Base-by-base conservation (phyloP, 2,888 invertebrate species). In the Nymphalis polychloros region DNA sequence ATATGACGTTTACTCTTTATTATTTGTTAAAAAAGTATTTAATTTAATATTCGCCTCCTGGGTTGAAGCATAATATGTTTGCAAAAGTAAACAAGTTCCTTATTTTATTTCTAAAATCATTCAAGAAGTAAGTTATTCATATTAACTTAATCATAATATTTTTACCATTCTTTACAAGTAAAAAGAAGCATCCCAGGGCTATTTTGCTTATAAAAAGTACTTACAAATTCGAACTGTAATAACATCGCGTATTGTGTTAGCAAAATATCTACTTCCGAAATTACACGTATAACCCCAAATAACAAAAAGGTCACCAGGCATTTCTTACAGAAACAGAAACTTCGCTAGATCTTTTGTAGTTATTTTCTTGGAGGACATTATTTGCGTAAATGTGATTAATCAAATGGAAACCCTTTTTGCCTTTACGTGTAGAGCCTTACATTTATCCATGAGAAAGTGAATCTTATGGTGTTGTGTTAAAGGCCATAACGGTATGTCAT, bases 381-480 rank as follows among this genome's bases (percentile, higher is more conserved):
- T 80, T 76, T 81, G 74, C 78, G 80, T 79, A 81, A 77, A 78
- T 76, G 77, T 81, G 83, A 85, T 85, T 82, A 85, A 85, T 84
- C 84, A 83, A 77, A 79, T 74, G 81, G 78, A 80, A 79, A 82
- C 76, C 79, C 82, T 79, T 81, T 80, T 74, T 72, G 67, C 71
- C 67, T 73, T 74, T 77, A 78, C 74, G 73, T 72, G 70, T 72
- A 72, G 8, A 75, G 59, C 64, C 48, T 69, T 59, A 49, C 8
- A 20, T 27, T 4, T 8, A 66, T 65, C 31, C 19, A 59, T 17
- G 16, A 47, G 48, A 72, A 66, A 72, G 67, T 63, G 19, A 5
- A 52, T 73, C 69, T 50, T 77, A 73, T 63, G 20, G 2, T 46
- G 1, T n/a, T 8, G 41, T 2, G 8, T 31, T 64, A 73, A 27